Evolutionary conservation across 2,797 vertebrate species (phyloP).

Genomic region (Urophycis tenuis): DNA sequence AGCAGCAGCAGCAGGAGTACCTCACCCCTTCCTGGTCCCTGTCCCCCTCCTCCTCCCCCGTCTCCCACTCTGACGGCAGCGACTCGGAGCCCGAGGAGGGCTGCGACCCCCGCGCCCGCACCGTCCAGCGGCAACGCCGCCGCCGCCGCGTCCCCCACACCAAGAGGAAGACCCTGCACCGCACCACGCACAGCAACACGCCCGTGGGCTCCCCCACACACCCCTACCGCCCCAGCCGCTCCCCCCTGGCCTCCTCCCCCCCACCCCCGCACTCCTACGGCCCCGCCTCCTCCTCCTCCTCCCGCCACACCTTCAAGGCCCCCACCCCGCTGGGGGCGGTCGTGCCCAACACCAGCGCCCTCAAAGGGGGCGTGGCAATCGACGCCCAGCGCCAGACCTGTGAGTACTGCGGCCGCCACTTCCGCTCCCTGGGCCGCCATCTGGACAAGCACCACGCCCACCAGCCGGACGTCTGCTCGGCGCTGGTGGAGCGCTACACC

Average conservation of each 20-base stretch:
- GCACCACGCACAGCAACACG: slow-evolving; percentile 45
- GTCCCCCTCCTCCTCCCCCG: slow-evolving; percentile 71
- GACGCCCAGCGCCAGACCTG: slow-evolving; percentile 67
- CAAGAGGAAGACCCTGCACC: slow-evolving; percentile 62
- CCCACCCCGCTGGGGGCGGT: slow-evolving; percentile 48
- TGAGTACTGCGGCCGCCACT: slow-evolving; percentile 72
- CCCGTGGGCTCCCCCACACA: slow-evolving; percentile 35
- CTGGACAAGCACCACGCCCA: slow-evolving; percentile 74
- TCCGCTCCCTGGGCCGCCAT: slow-evolving; percentile 72
- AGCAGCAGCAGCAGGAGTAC: slow-evolving; percentile 57
- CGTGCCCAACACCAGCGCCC: slow-evolving; percentile 31
- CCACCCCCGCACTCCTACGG: slow-evolving; percentile 40
- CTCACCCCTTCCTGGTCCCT: slow-evolving; percentile 76
- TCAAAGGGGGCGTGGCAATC: slow-evolving; percentile 47
- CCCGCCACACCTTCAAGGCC: slow-evolving; percentile 64
- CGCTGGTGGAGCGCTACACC: slow-evolving; percentile 66
- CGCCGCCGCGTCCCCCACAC: slow-evolving; percentile 54
- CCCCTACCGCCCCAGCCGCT: slow-evolving; percentile 33
- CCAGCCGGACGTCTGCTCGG: slow-evolving; percentile 69
- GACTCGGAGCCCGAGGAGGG: slow-evolving; percentile 64
- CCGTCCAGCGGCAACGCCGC: slow-evolving; percentile 49
- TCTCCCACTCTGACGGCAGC: slow-evolving; percentile 72
- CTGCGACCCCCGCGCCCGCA: slow-evolving; percentile 42
- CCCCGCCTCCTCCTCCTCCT: slow-evolving; percentile 32
- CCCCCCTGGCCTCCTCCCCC: slow-evolving; percentile 46